These are phyloP conservation scores for Pundamilia nyererei DNA, from an alignment of 2,113 vertebrate genomes.

Conservation along the genomic window DNA sequence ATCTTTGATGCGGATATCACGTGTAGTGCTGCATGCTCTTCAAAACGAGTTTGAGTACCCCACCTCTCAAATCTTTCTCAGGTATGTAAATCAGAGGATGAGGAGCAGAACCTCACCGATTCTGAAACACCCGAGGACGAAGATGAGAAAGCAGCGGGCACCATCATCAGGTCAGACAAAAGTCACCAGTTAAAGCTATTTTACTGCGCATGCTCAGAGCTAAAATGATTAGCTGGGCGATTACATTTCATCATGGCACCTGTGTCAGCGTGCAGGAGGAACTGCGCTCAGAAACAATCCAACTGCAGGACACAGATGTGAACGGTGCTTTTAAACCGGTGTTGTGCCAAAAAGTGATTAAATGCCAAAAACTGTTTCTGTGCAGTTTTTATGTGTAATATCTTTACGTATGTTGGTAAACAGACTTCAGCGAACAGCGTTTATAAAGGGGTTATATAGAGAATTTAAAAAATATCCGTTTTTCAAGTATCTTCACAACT, in stretches of 20 bases:
- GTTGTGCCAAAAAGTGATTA: too few species aligned
- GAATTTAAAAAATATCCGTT: too few species aligned
- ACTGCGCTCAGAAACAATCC: rapidly evolving
- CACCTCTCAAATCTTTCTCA: not conserved
- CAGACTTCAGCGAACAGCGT: too few species aligned
- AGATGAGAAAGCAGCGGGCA: not conserved
- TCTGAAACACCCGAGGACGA: not conserved
- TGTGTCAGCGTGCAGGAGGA: rapidly evolving
- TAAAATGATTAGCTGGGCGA: not conserved
- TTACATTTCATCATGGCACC: not conserved
- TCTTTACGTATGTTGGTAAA: too few species aligned
- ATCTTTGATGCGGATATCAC: not conserved
- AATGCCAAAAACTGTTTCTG: too few species aligned
- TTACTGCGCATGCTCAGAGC: not conserved
- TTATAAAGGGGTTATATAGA: too few species aligned
- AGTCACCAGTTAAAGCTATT: not conserved
- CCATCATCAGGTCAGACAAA: not conserved
- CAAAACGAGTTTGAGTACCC: too few species aligned
- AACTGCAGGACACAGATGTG: not conserved
- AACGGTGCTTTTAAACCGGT: not conserved
- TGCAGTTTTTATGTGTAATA: too few species aligned
- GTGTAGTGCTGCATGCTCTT: not conserved
- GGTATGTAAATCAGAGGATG: not conserved
- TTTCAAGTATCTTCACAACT: too few species aligned
- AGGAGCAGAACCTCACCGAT: not conserved